Base-by-base conservation (phyloP, 2,888 invertebrate genomes). In the Uropetala carovei region DNA sequence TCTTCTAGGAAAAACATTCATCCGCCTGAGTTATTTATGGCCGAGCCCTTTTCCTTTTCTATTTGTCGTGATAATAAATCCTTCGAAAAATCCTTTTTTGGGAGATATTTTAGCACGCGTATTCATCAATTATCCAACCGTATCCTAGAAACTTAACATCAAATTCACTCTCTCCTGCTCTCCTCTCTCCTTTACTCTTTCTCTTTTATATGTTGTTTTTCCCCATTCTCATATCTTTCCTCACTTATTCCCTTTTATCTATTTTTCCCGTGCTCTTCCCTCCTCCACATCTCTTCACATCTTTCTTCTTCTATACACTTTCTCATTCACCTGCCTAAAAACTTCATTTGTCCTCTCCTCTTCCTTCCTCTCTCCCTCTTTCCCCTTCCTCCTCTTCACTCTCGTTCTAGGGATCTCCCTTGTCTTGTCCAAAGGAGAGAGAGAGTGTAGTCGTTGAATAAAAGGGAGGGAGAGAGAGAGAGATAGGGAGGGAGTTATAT, bases 401-500 rank as follows among this genome's bases (percentile, higher is more conserved):
- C 64, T 75, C 86, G 43, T 43, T 43, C 5, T 43, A 43, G 43
- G 43, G 43, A 43, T 43, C 43, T 43, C 43, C 43, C 43, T 43
- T 43, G 43, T 89, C 43, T 75, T 27, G 75, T 13, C 75, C 75
- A 22, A 27, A 5, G 43, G 43, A 43, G 43, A 43, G 43, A 43
- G 75, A 27, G 75, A 75, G 75, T 27, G 22, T 75, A 75, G 27
- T 27, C 75, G 75, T 75, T 75, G 75, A 75, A 14, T 75, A 75
- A 75, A 27, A 27, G 75, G 22, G 18, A 75, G 75, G 22, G 75
- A 75, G 27, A 10, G 75, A 75, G 75, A n/a, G n/a, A n/a, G n/a
- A n/a, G n/a, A n/a, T n/a, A n/a, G n/a, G n/a, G 75, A 75, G 27
- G 22, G 75, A 75, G 75, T 75, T 75, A 75, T 75, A 75, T 75